Evolutionary conservation across 2,797 vertebrate genomes (phyloP).

Genomic region (Vireo griseus): DNA sequence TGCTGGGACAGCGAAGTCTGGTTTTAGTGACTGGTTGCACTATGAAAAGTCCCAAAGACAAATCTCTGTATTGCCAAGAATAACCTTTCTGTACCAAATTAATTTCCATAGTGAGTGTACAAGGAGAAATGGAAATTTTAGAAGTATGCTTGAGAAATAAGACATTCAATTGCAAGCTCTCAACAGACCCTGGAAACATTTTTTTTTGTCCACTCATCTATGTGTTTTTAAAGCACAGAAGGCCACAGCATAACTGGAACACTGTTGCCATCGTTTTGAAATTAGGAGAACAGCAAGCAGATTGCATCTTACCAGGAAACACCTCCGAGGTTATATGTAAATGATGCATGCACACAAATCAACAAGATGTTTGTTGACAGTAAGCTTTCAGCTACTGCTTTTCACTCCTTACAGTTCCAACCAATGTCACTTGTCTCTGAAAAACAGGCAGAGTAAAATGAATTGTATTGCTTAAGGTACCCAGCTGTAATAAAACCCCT

Average conservation of each 20-base stretch:
- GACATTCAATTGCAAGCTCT: neutral
- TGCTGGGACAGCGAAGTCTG: conserved; percentile 31
- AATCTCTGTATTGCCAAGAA: conserved; percentile 54
- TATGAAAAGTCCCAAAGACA: conserved; percentile 38
- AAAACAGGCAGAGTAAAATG: neutral
- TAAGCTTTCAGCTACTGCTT: neutral
- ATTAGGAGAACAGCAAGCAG: neutral
- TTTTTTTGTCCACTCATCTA: neutral
- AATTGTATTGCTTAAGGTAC: neutral
- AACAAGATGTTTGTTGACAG: neutral
- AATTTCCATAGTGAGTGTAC: conserved; percentile 38
- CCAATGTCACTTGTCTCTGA: neutral
- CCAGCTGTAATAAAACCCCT: neutral
- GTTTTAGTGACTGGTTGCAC: conserved; percentile 31
- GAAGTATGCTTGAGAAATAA: neutral
- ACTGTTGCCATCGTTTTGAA: neutral
- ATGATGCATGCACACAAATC: neutral
- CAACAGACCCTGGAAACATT: neutral
- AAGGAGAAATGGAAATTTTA: conserved; percentile 56
- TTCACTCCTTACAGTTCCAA: neutral
- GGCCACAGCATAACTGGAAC: neutral
- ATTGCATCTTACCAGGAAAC: neutral
- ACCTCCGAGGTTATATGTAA: neutral
- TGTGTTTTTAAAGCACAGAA: neutral
- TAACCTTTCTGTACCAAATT: conserved; percentile 33